These are phyloP conservation scores for Cephalopterus ornatus DNA, from an alignment of 2,113 vertebrate species.

Conservation along the genomic window DNA sequence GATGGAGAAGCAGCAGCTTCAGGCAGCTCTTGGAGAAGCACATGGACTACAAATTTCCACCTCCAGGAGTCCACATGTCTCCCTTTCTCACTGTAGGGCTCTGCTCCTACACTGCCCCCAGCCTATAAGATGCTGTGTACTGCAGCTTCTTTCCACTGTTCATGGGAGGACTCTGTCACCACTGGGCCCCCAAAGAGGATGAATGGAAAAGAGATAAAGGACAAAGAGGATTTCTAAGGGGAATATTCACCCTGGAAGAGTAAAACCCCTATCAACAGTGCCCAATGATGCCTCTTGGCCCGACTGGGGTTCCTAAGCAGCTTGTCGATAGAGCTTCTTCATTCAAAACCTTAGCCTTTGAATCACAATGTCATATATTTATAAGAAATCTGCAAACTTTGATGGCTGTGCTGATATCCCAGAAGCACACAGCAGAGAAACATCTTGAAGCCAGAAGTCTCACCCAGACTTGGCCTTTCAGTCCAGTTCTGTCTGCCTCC, in stretches of 20 bases:
- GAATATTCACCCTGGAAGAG: background rate
- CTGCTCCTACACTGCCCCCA: background rate
- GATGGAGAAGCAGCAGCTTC: background rate
- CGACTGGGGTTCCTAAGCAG: background rate
- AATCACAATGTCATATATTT: background rate
- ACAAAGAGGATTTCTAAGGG: background rate
- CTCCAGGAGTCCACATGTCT: background rate
- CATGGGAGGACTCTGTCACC: background rate
- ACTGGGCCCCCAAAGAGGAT: background rate
- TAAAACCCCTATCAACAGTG: background rate
- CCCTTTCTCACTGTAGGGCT: background rate
- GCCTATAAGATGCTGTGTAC: background rate
- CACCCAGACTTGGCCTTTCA: background rate
- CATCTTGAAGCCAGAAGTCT: background rate
- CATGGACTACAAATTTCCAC: background rate
- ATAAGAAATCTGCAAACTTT: background rate
- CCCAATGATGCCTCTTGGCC: background rate
- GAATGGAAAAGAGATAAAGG: background rate
- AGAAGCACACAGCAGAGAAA: background rate
- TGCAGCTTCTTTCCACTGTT: background rate
- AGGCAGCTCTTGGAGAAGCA: background rate
- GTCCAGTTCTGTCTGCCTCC: background rate
- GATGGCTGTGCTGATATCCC: background rate
- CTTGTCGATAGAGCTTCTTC: background rate
- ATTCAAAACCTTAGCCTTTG: background rate